phyloP scores from a whole-genome alignment of 35 echinoderm and acorn worm species.

The Strongylocentrotus purpuratus region DNA sequence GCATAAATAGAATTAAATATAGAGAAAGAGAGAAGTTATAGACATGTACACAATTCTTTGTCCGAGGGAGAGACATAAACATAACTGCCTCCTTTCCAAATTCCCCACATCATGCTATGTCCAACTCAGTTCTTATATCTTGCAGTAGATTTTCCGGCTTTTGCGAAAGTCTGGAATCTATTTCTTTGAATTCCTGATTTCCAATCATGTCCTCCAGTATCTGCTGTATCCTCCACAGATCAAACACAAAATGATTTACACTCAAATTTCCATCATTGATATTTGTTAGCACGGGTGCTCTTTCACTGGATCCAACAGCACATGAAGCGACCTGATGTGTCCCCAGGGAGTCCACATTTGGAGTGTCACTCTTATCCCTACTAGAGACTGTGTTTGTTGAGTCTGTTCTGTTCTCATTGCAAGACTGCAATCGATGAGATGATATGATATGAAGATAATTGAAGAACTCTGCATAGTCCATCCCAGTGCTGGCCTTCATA shows the following conservation, averaged over 20 bases:
- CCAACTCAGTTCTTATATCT: neutral
- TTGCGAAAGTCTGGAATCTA: constrained; percentile 51
- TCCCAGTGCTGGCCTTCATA: constrained; percentile 88
- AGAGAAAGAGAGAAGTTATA: too few species aligned
- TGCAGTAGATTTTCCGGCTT: constrained; percentile 32
- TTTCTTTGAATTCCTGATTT: constrained; percentile 53
- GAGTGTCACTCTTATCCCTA: neutral
- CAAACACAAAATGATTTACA: constrained; percentile 59
- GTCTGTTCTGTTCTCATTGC: neutral
- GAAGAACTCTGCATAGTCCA: constrained; percentile 94
- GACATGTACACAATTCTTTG: too few species aligned
- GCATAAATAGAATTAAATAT: too few species aligned
- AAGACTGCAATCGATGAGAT: constrained; percentile 40
- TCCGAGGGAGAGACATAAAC: too few species aligned
- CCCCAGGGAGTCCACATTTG: neutral
- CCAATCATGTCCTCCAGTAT: constrained; percentile 50
- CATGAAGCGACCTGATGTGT: neutral
- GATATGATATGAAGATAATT: constrained; percentile 72
- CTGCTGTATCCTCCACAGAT: constrained; percentile 40
- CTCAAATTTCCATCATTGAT: neutral
- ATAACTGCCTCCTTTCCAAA: too few species aligned
- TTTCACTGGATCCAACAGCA: neutral
- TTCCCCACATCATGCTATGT: neutral
- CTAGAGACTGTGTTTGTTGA: neutral
- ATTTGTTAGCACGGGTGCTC: neutral